A percentile compares a stretch with the other conserved stretches of the same genome.
Conservation (phyloP, 2,113 vertebrate species). For the Pampusana beccarii region DNA sequence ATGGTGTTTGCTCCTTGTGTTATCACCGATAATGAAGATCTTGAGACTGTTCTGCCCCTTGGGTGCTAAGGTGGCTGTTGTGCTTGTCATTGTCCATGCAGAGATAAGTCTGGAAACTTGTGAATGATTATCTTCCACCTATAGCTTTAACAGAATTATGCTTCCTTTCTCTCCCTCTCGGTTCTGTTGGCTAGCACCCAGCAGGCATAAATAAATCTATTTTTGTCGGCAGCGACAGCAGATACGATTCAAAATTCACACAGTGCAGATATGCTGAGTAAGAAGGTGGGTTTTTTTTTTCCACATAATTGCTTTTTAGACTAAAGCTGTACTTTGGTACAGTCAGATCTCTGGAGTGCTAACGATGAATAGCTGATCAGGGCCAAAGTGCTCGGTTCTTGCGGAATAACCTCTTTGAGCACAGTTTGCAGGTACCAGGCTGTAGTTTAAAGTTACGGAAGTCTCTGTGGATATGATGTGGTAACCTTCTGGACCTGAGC, state of each 20-base stretch:
- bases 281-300: conserved; percentile 13
- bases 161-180: not conserved
- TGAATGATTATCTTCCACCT: not conserved
- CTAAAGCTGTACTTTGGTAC: not conserved
- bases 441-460: not conserved
- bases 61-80: not conserved
- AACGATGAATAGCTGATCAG: not conserved
- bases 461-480: not conserved
- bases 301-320: conserved; percentile 19
- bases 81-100: not conserved
- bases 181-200: conserved; percentile 35
- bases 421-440: rapidly evolving
- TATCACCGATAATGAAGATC: not conserved
- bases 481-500: not conserved
- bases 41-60: not conserved
- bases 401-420: not conserved
- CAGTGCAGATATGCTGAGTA: conserved; percentile 60
- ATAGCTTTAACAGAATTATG: not conserved
- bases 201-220: conserved; percentile 51
- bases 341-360: not conserved
- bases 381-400: not conserved
- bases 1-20: not conserved
- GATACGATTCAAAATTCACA: conserved; percentile 59
- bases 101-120: not conserved
- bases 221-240: not conserved